These are phyloP conservation scores for Ceratitis capitata DNA, from an alignment of 1,140 invertebrate genomes.

Conservation along the genomic window DNA sequence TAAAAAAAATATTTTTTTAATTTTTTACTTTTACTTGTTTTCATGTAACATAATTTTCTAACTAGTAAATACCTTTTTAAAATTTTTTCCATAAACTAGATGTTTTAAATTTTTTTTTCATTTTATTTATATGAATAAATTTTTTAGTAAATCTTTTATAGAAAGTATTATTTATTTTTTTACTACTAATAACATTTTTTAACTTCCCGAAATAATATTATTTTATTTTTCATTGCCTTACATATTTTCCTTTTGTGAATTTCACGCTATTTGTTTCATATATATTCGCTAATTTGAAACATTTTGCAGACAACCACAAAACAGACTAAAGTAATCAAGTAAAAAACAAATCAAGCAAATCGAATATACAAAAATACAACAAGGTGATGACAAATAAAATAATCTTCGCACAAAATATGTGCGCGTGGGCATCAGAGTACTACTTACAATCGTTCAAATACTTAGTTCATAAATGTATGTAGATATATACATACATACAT, in stretches of 20 bases:
- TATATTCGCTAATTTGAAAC: not conserved
- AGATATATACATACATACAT: too few relatives aligned
- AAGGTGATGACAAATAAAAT: not conserved
- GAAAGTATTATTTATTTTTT: too few relatives aligned
- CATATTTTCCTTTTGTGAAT: not conserved
- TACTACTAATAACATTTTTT: too few relatives aligned
- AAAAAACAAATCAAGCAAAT: not conserved
- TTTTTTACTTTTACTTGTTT: too few relatives aligned
- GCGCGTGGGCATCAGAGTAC: not conserved
- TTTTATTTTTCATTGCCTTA: not conserved
- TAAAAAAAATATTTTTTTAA: too few relatives aligned
- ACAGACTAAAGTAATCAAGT: not conserved
- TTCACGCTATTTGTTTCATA: not conserved
- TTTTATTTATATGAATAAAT: not conserved
- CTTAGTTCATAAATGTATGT: too few relatives aligned
- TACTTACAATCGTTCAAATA: not conserved
- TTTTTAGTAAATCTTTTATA: too few relatives aligned
- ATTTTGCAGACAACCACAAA: slow-evolving; percentile 1
- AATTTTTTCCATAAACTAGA: too few relatives aligned
- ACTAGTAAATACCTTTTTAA: too few relatives aligned
- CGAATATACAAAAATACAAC: not conserved
- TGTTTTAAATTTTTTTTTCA: not conserved
- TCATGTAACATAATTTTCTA: too few relatives aligned
- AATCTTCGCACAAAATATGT: not conserved
- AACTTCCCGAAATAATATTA: too few relatives aligned